Percentiles rank a stretch among this genome's conserved stretches.
phyloP scores from a whole-genome alignment of 2,113 vertebrate species.

The Dromiciops gliroides region DNA sequence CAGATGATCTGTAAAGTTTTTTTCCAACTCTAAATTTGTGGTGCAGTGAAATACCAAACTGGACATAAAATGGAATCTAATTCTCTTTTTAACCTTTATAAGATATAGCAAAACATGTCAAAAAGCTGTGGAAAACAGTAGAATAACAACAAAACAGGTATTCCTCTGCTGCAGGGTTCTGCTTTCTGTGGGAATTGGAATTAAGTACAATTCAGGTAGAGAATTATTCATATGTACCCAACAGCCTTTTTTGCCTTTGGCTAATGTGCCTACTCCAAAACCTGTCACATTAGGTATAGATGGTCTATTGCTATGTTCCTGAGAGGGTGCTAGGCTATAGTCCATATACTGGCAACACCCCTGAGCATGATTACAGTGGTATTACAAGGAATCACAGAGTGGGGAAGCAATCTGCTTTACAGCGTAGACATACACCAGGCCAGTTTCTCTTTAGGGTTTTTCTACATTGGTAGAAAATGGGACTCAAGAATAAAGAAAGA shows the following conservation, averaged over 20 bases:
- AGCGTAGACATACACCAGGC: not conserved
- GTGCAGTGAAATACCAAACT: not conserved
- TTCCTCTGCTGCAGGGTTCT: not conserved
- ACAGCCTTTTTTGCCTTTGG: not conserved
- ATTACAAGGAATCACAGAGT: not conserved
- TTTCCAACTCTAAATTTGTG: not conserved
- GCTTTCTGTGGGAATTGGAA: not conserved
- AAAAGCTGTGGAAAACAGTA: not conserved
- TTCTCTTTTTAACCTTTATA: not conserved
- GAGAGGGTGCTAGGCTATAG: constrained; percentile 26
- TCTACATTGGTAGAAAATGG: constrained; percentile 7
- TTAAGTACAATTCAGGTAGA: not conserved
- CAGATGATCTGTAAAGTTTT: not conserved
- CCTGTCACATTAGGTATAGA: constrained; percentile 23
- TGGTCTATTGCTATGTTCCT: not conserved
- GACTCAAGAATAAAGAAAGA: constrained; percentile 26
- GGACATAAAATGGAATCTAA: not conserved
- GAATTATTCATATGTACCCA: not conserved
- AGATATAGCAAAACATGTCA: not conserved
- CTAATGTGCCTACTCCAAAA: constrained; percentile 14
- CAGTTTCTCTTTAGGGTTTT: not conserved
- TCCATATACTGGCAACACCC: not conserved
- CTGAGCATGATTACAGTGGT: not conserved
- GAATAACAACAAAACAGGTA: not conserved
- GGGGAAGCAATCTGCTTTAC: not conserved